Evolutionary conservation across 2,797 vertebrate genomes (phyloP).

Genomic region (Sebastes matsubarae): DNA sequence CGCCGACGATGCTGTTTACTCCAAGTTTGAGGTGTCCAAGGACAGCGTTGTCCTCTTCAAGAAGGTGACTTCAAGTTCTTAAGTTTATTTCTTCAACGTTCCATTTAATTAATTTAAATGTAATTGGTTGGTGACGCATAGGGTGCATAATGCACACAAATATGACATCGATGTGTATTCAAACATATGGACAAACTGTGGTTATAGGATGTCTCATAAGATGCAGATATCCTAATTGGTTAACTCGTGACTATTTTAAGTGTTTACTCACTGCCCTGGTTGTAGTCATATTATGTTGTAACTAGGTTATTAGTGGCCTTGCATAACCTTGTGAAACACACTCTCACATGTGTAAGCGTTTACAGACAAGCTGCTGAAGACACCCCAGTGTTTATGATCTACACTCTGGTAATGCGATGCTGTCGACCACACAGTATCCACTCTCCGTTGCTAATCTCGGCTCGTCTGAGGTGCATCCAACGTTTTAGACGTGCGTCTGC

Average conservation of each 20-base stretch:
- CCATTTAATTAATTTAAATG: background rate
- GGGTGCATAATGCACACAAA: background rate
- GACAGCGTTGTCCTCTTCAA: constrained; percentile 94
- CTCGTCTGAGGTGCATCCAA: constrained; percentile 1
- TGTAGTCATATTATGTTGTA: background rate
- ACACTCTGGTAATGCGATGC: constrained; percentile 49
- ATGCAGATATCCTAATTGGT: background rate
- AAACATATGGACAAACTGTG: background rate
- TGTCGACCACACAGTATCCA: constrained; percentile 25
- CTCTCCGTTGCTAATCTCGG: constrained; percentile 57
- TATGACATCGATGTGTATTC: background rate
- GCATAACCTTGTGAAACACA: background rate
- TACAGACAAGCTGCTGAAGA: background rate
- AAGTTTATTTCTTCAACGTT: background rate
- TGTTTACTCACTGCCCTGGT: background rate
- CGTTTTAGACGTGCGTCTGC: background rate
- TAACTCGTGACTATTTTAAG: background rate
- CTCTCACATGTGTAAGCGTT: background rate
- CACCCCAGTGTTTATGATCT: constrained; percentile 13
- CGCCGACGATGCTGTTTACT: constrained; percentile 83
- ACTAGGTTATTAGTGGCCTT: background rate
- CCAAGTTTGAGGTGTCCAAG: constrained; percentile 88
- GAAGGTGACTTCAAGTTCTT: constrained; percentile 84
- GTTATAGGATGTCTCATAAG: background rate
- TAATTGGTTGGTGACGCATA: background rate